Evolutionary conservation across 2,797 vertebrate genomes (phyloP).

Genomic region (Tachyglossus aculeatus): DNA sequence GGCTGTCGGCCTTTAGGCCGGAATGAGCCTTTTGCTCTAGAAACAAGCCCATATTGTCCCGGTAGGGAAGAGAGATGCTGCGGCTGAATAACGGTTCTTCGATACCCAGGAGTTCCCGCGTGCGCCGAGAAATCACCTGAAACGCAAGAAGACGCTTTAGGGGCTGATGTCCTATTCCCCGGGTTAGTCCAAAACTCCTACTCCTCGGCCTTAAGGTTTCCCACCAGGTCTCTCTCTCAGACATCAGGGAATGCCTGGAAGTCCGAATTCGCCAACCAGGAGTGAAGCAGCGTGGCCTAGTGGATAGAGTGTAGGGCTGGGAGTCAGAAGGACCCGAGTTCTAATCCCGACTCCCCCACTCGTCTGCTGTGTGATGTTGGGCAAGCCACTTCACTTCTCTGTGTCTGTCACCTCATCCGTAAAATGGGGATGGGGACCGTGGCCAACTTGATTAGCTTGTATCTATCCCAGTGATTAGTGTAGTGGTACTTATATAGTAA

Average conservation of each 20-base stretch:
- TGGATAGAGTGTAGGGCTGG: background rate
- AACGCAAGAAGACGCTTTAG: slow-evolving; percentile 52
- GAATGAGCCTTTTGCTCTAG: slow-evolving; percentile 83
- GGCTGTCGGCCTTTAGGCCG: slow-evolving; percentile 75
- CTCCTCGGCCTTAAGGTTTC: background rate
- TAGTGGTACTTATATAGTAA: too few relatives aligned
- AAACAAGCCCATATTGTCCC: slow-evolving; percentile 81
- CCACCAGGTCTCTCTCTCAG: background rate
- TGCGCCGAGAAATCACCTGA: slow-evolving; percentile 81
- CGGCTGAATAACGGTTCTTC: slow-evolving; percentile 79
- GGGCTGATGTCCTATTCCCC: background rate
- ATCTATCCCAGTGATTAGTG: too few relatives aligned
- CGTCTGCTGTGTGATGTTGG: background rate
- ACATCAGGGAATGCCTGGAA: too few relatives aligned
- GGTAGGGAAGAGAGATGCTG: slow-evolving; percentile 80
- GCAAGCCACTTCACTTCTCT: too few relatives aligned
- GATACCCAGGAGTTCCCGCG: slow-evolving; percentile 80
- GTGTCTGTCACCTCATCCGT: too few relatives aligned
- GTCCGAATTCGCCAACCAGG: too few relatives aligned
- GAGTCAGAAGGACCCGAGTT: background rate
- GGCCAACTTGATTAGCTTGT: too few relatives aligned
- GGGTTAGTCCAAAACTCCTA: background rate
- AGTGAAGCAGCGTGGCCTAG: background rate
- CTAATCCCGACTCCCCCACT: slow-evolving; percentile 13
- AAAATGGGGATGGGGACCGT: too few relatives aligned